Evolutionary conservation across 1,140 invertebrate species (phyloP).

Genomic region (Chymomyza costata): DNA sequence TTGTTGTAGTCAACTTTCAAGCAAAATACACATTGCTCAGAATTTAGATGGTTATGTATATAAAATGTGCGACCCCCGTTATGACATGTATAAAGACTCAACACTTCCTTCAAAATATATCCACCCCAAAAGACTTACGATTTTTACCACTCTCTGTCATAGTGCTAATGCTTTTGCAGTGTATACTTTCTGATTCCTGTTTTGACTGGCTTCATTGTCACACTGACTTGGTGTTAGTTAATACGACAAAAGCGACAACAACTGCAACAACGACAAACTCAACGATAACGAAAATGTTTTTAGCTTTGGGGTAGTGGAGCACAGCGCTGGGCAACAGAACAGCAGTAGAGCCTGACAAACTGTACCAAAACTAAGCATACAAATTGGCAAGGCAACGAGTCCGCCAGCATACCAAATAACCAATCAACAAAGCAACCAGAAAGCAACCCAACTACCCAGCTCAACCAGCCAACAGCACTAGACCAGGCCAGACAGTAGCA

Average conservation of each 20-base stretch:
- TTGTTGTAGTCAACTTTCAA: no score
- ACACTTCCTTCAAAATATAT: constrained; percentile 3
- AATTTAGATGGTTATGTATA: no score
- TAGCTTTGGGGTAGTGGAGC: constrained; percentile 66
- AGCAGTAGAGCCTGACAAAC: constrained; percentile 38
- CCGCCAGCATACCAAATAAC: background rate
- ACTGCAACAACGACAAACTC: constrained; percentile 1
- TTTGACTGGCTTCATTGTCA: constrained; percentile 14
- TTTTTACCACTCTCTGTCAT: constrained; percentile 1
- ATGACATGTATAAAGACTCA: constrained; percentile 4
- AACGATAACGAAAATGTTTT: background rate
- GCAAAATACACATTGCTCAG: no score
- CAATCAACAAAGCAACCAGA: background rate
- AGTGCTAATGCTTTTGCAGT: constrained; percentile 10
- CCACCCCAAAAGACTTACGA: constrained; percentile 3
- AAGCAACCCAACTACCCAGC: constrained; percentile 1
- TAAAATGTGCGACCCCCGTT: constrained; percentile 7
- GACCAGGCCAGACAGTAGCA: constrained; percentile 46
- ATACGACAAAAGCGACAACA: background rate
- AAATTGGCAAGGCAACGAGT: constrained; percentile 17
- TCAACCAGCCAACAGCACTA: constrained; percentile 8
- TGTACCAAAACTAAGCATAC: constrained; percentile 49
- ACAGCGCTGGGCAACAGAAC: constrained; percentile 24
- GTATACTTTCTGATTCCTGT: no score
- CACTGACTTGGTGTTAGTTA: constrained; percentile 11